Base-by-base conservation (phyloP, 2,113 vertebrate species). In the Lanius ludovicianus region DNA sequence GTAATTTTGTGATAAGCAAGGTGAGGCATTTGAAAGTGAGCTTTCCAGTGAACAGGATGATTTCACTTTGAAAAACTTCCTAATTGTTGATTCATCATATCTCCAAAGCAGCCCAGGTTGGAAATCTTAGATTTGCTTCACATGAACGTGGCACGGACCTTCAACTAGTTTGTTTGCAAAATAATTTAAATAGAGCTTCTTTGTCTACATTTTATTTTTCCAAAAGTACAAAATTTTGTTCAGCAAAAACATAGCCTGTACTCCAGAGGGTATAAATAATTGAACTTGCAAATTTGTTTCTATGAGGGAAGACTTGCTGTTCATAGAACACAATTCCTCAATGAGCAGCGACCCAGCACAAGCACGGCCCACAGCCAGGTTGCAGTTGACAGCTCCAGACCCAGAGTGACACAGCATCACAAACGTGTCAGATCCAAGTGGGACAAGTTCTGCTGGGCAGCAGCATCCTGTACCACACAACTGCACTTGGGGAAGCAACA, bases 341-440 rank as follows among this genome's bases (percentile, higher is more conserved):
- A 1, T 2, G 7, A 69, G 37, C 44, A n/a, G 39, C 50, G 59
- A 64, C 21, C 14, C 41, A 74, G n/a, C 17, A 30, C 0, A 1
- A 78, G 41, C 33, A 27, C 0, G 0, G 13, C 69, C 33, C 2
- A 42, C 15, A 60, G 69, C 1, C 3, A 42, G 2, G 0, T 2
- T 47, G 37, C 22, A 11, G 23, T 76, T 25, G 1, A 10, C 62
- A 39, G 33, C 20, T 80, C 39, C 10, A 33, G 31, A 63, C 13
- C 2, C 60, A 31, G 37, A 57, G 12, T 25, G 39, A 56, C 21
- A 55, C n/a, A 89, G 47, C 35, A 55, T 4, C 47, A 42, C 31
- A 55, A 41, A 55, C 0, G 0, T 27, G 22, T 46, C 75, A 74
- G 28, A 47, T 47, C 24, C 47, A 60, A 44, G 24, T 11, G 50